Evolutionary conservation across 2,888 invertebrate species (phyloP).

Genomic region (Tetragonula carbonaria): DNA sequence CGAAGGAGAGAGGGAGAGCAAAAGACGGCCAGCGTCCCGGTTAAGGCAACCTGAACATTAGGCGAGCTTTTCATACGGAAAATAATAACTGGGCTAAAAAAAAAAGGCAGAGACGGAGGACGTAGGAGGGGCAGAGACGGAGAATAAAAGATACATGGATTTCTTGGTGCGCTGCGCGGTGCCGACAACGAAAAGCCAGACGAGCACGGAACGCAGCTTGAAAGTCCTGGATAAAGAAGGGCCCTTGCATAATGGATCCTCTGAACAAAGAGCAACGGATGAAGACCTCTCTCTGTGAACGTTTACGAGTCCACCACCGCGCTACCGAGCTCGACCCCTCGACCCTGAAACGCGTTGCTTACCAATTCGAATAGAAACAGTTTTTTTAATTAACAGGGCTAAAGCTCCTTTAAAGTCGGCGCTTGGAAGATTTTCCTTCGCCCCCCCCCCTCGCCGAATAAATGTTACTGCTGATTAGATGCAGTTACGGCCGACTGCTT

Average conservation of each 20-base stretch:
- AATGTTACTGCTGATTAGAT: constrained; percentile 34
- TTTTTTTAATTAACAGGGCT: constrained; percentile 57
- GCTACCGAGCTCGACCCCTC: constrained; percentile 23
- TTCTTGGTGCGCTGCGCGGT: constrained; percentile 39
- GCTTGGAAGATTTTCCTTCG: neutral
- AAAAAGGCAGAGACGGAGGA: neutral
- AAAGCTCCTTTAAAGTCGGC: constrained; percentile 26
- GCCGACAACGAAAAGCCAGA: constrained; percentile 43
- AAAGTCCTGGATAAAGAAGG: constrained; percentile 61
- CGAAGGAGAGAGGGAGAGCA: constrained; percentile 9
- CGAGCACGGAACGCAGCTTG: constrained; percentile 37
- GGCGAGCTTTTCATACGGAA: constrained; percentile 49
- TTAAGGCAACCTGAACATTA: constrained; percentile 49
- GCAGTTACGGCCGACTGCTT: constrained; percentile 33
- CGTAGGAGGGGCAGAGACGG: neutral
- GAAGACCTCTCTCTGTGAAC: constrained; percentile 49
- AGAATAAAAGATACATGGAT: constrained; percentile 59
- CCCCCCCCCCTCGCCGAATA: neutral
- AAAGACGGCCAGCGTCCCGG: constrained; percentile 35
- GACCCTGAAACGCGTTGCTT: constrained; percentile 43
- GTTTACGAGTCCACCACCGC: constrained; percentile 41
- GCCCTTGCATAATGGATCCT: constrained; percentile 56
- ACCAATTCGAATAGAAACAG: constrained; percentile 45
- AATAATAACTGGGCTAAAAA: constrained; percentile 52
- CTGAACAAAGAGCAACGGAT: constrained; percentile 58